phyloP scores from a whole-genome alignment of 2,888 invertebrate genomes.

The Drosophila borborema region DNA sequence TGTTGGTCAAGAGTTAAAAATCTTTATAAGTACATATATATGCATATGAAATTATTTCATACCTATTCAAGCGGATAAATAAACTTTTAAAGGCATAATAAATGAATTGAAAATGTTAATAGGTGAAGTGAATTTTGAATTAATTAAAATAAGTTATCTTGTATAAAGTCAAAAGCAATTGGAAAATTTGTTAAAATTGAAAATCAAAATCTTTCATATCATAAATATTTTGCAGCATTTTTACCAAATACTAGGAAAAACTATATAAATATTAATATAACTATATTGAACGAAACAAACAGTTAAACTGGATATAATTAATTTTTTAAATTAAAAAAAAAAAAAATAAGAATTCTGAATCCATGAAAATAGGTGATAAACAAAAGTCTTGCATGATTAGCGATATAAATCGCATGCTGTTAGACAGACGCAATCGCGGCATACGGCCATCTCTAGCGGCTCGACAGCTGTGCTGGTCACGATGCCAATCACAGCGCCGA shows the following conservation, averaged over 20 bases:
- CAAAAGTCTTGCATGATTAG: background rate
- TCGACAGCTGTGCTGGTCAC: slow-evolving; percentile 44
- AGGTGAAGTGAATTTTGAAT: background rate
- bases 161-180: background rate
- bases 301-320: background rate
- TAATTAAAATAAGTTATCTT: background rate
- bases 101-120: background rate
- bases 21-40: background rate
- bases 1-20: too few species aligned
- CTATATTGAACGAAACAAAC: too few species aligned
- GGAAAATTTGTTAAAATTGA: background rate
- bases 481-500: slow-evolving; percentile 48
- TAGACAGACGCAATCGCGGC: background rate
- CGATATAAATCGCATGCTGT: too few species aligned
- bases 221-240: background rate
- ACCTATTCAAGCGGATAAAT: background rate
- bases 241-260: background rate
- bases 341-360: background rate
- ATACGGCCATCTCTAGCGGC: slow-evolving; percentile 11
- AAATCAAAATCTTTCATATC: background rate
- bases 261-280: background rate
- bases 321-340: background rate
- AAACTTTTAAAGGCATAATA: background rate
- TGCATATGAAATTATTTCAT: too few species aligned
- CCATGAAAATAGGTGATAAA: background rate